phyloP scores from a whole-genome alignment of 2,797 vertebrate species.

The Pyrocephalus nanus region DNA sequence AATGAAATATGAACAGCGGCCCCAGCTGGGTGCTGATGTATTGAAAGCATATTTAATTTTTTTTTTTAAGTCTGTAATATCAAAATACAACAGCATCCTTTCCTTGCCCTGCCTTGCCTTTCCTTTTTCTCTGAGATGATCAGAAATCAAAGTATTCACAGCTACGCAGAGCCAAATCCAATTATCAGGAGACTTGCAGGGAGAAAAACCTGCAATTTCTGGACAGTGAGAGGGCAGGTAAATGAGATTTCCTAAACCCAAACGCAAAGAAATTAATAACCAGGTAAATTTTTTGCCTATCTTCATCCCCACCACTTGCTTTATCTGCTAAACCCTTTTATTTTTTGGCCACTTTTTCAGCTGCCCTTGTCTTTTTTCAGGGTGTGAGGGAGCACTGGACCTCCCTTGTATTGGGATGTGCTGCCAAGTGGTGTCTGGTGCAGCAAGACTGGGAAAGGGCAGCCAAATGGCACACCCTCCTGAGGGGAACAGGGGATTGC shows the following conservation, averaged over 20 bases:
- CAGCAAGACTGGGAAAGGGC: not conserved
- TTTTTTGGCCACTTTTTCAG: not conserved
- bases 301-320: not conserved
- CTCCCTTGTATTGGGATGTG: rapidly evolving
- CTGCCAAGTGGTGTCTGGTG: not conserved
- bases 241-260: not conserved
- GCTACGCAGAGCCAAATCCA: not conserved
- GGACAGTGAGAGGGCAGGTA: not conserved
- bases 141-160: not conserved
- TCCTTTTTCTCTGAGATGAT: too few relatives aligned
- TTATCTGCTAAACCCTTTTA: not conserved
- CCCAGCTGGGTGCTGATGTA: not conserved
- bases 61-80: not conserved
- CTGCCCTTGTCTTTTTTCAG: not conserved
- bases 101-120: too few relatives aligned
- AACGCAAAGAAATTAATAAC: not conserved
- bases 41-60: not conserved
- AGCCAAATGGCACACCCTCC: rapidly evolving
- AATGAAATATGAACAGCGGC: not conserved
- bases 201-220: not conserved
- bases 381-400: rapidly evolving
- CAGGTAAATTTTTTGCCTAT: not conserved
- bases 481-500: not conserved
- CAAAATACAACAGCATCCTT: not conserved
- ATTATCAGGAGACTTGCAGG: not conserved